Conservation (phyloP, 1,140 invertebrate genomes). For the Metopolophium dirhodum region DNA sequence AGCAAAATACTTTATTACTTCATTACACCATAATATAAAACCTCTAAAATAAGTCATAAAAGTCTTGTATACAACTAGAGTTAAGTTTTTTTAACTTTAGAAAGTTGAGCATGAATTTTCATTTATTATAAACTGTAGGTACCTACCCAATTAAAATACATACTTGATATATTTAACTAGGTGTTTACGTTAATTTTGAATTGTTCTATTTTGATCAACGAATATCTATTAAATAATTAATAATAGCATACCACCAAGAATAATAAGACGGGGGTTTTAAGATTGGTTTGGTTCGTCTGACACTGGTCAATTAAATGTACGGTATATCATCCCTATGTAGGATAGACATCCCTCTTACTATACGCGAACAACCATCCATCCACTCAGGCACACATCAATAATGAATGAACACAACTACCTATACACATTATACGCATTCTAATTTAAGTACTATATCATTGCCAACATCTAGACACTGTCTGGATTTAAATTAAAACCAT, state of each 20-base stretch:
- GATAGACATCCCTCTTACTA: neutral
- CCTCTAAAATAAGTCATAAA: conserved; percentile 9
- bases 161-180: neutral
- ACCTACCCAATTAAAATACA: neutral
- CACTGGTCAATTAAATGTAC: neutral
- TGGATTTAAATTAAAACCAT: neutral
- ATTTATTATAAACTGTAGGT: neutral
- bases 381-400: neutral
- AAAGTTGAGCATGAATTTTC: neutral
- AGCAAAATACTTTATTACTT: neutral
- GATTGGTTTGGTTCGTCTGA: neutral
- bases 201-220: neutral
- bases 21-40: neutral
- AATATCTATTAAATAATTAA: neutral
- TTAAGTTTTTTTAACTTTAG: neutral
- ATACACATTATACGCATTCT: neutral
- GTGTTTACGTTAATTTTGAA: neutral
- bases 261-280: neutral
- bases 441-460: neutral
- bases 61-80: neutral
- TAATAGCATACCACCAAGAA: neutral
- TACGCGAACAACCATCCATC: conserved; percentile 4
- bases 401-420: neutral
- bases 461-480: neutral
- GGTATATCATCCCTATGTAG: neutral